Base-by-base conservation (phyloP, 2,888 invertebrate genomes). In the Athetis lepigone region DNA sequence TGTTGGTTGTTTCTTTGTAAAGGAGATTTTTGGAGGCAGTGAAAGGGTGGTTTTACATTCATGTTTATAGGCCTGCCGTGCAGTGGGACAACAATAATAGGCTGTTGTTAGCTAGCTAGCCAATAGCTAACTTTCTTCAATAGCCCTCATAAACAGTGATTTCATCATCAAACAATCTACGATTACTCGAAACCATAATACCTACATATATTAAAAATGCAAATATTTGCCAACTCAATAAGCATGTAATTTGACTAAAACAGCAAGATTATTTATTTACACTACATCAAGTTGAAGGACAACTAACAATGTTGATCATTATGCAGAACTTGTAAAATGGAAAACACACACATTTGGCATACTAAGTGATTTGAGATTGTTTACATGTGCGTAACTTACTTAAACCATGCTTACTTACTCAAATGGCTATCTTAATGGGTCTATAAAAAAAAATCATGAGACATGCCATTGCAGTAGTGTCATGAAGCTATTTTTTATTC, bases 241-340 rank as follows among this genome's bases (percentile, higher is more conserved):
- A 46, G 46, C 27, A 42, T n/a, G 52, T 54, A 58, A 33, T 8
- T 19, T 2, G 25, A 37, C 13, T 54, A 61, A 62, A 62, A 55
- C 18, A 16, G 0, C 62, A 59, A 54, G 25, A 46, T 36, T 40
- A 64, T 36, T 54, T 61, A 51, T 57, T 57, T 56, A 55, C 51
- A 46, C 52, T 58, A 54, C 58, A 73, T 57, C 65, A 73, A 79
- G 76, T 79, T 75, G 75, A 80, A 78, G 81, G 79, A 64, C 39
- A 4, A 16, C 54, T 50, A 39, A 49, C 51, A 54, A 65, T 49
- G 40, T 54, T 46, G 21, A 74, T 81, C 59, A 73, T 54, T 69
- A 85, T 86, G 77, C 83, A 67, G 51, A 47, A 60, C 70, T 74
- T 77, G 82, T 82, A 73, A 75, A 77, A 78, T 81, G 78, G 80